Conservation (phyloP, 2,797 vertebrate species). For the Sarcophilus harrisii region DNA sequence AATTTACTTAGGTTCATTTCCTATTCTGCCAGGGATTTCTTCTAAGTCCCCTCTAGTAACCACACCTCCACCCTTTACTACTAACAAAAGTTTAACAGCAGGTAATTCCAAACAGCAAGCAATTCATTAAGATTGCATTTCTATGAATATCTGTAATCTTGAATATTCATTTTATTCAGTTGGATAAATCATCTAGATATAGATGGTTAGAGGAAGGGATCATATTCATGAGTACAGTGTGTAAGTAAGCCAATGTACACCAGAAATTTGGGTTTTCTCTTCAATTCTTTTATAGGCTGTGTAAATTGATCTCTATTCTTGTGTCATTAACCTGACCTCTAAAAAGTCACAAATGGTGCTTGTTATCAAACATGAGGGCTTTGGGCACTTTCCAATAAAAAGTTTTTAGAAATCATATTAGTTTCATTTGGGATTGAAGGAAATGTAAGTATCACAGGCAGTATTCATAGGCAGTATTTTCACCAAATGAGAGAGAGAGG, state of each 20-base stretch:
- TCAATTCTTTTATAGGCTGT: background rate
- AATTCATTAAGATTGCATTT: background rate
- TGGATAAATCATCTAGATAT: background rate
- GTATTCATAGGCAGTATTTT: too few relatives aligned
- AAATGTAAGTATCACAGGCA: background rate
- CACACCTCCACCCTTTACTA: background rate
- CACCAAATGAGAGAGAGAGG: background rate
- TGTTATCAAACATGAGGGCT: background rate
- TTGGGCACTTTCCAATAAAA: background rate
- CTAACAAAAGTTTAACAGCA: background rate
- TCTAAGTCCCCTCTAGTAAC: background rate
- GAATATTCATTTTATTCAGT: background rate
- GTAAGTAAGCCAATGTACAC: background rate
- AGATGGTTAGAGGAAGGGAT: background rate
- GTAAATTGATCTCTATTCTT: background rate
- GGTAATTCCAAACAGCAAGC: background rate
- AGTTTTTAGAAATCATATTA: background rate
- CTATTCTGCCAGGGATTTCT: background rate
- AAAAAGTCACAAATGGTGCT: background rate
- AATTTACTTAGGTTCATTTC: background rate
- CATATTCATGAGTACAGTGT: background rate
- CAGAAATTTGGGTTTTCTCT: background rate
- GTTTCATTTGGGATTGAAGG: background rate
- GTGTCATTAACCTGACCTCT: background rate
- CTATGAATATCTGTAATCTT: background rate